Evolutionary conservation across 2,888 invertebrate species (phyloP).

Genomic region (Cantharis flavilabris): DNA sequence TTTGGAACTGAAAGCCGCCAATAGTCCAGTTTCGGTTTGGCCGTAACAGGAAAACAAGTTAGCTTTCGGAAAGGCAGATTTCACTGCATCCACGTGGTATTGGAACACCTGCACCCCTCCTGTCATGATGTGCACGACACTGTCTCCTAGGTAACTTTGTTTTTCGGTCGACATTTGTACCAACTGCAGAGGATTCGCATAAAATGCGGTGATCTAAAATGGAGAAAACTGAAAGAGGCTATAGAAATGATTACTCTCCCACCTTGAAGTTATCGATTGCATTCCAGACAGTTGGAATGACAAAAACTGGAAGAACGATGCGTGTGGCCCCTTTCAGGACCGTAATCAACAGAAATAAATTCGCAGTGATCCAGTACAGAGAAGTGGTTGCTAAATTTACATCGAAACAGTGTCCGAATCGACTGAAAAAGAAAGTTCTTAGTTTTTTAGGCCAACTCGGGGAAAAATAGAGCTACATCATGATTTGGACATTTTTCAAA

Average conservation of each 20-base stretch:
- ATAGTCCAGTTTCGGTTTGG: conserved; percentile 12
- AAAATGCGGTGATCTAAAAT: background rate
- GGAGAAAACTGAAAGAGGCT: background rate
- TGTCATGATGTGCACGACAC: conserved; percentile 12
- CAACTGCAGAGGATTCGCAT: background rate
- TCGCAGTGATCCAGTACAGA: conserved; percentile 44
- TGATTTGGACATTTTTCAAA: background rate
- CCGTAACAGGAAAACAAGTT: conserved; percentile 30
- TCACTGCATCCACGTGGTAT: conserved; percentile 20
- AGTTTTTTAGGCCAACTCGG: background rate
- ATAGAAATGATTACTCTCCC: background rate
- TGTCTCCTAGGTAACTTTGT: background rate
- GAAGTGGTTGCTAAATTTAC: conserved; percentile 30
- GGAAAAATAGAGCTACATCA: background rate
- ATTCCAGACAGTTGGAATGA: background rate
- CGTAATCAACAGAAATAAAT: conserved; percentile 27
- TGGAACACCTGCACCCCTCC: conserved; percentile 30
- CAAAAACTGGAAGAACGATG: conserved; percentile 34
- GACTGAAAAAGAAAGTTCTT: background rate
- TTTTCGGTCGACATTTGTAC: background rate
- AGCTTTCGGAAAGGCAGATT: conserved; percentile 42
- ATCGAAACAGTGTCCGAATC: background rate
- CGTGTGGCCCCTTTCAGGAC: conserved; percentile 38
- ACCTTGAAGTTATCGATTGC: background rate
- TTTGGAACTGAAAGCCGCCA: background rate